phyloP scores from a whole-genome alignment of 53 echinoderm and acorn worm species.

The Glandiceps talaboti region DNA sequence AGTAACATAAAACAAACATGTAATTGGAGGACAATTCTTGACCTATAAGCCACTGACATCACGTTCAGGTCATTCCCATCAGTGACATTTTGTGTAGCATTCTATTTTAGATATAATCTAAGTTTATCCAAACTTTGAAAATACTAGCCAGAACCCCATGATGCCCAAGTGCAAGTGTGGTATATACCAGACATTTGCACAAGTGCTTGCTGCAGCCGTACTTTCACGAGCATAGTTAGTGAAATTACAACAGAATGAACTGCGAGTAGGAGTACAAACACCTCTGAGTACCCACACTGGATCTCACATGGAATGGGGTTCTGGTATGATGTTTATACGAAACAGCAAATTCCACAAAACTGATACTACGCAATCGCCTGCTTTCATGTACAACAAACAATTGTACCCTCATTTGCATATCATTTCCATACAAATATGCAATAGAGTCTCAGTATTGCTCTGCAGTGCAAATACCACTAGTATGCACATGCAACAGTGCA shows the following conservation, averaged over 20 bases:
- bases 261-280: not conserved
- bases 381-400: not conserved
- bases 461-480: not conserved
- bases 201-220: not conserved
- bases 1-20: too few species aligned
- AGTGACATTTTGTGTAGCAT: too few species aligned
- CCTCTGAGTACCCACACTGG: not conserved
- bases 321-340: not conserved
- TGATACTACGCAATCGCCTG: not conserved
- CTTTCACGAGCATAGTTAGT: not conserved
- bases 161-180: not conserved
- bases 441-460: too few species aligned
- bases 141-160: not conserved
- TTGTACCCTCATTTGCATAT: too few species aligned
- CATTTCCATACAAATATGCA: too few species aligned
- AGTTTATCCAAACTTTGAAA: too few species aligned
- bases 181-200: not conserved
- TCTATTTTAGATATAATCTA: too few species aligned
- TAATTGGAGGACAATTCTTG: too few species aligned
- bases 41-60: too few species aligned
- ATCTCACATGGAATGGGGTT: not conserved
- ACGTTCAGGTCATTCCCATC: too few species aligned
- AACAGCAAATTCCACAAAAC: not conserved
- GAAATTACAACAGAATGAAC: not conserved
- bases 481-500: not conserved